Base-by-base conservation (phyloP, 2,113 vertebrate genomes). In the Pygoscelis adeliae region DNA sequence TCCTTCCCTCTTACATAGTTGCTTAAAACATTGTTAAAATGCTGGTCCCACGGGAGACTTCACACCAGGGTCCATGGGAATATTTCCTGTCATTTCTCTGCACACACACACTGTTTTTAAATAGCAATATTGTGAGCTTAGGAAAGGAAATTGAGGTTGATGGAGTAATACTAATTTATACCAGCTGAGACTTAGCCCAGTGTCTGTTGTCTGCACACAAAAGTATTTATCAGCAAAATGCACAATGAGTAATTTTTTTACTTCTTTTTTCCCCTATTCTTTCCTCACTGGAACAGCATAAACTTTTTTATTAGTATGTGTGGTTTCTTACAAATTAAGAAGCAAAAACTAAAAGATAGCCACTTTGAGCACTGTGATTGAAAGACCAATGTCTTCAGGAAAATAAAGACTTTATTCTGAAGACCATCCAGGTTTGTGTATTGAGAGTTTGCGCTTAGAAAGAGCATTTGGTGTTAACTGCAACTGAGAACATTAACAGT, bases 141-240 rank as follows among this genome's bases (percentile, higher is more conserved):
- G 44, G 65, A 91, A 84, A 96, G 89, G 73, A 96, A 94, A 89
- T 91, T 76, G 83, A 96, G 78, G 84, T 81, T 89, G 83, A 89
- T 96, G 94, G 89, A 83, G 66, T 94, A 95, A 89, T 70, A 42
- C 89, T 93, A 91, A 95, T 96, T 91, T 96, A 73, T 93, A 96
- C 78, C 91, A 96, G 89, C 93, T 95, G 95, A 96, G 81, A 61
- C 63, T 88, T 77, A 91, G 63, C 82, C 40, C 74, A 44, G 49
- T 83, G 66, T 80, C 82, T 88, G 85, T 46, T 94, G 90, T 62
- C 70, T 87, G 78, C 71, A 70, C 91, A 85, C 62, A 83, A 11
- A 91, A 91, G 32, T 89, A 77, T 87, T 96, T 93, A 94, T 91
- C 80, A 91, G 77, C 81, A 87, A 85, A 95, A 79, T 2, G 3